Evolutionary conservation across 2,113 vertebrate species (phyloP), one percentile per base, ranked within the genome.

Genomic region (Misgurnus mizolepis): DNA sequence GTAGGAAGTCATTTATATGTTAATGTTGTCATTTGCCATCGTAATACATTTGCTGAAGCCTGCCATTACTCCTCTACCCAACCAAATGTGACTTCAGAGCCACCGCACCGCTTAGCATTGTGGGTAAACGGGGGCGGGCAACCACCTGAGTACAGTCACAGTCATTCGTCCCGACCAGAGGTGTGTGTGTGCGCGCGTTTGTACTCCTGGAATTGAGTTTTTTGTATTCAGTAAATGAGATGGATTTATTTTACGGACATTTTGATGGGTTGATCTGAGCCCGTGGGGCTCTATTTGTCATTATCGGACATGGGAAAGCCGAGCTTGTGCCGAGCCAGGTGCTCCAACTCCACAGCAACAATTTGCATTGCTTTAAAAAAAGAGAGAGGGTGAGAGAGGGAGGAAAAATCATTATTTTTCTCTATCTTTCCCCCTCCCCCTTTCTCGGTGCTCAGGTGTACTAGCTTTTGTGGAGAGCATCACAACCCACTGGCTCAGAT

Each of bases 1-100:
- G 88, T 88, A 87, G 86, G 87, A 92, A 93, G 92, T 93, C 89
- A 93, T 94, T 93, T 94, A 93, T 94, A 94, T 94, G 93, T 87
- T 93, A 94, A 94, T 94, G 90, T 90, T 91, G 91, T 92, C 89
- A 92, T 92, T 94, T 93, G 91, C 90, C 87, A 88, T 90, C 89
- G 91, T 90, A 92, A 92, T 92, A 92, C 90, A 90, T 93, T 90
- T 67, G 65, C 80, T 84, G 71, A 76, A 76, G 71, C 82, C 79
- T 79, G 82, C 85, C 82, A 73, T 68, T 72, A 61, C 91, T 88
- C 88, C 84, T 90, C 88, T 89, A 85, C 84, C 84, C 89, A 85
- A 88, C 89, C 85, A 88, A 91, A 92, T 86, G 87, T 82, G 85
- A 86, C 88, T 90, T 90, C 58, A 53, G 80, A 49, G 71, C 45